A percentile compares a stretch with the other conserved stretches of the same genome.
phyloP scores from a whole-genome alignment of 1,140 invertebrate species.

The Drosophila sp. region DNA sequence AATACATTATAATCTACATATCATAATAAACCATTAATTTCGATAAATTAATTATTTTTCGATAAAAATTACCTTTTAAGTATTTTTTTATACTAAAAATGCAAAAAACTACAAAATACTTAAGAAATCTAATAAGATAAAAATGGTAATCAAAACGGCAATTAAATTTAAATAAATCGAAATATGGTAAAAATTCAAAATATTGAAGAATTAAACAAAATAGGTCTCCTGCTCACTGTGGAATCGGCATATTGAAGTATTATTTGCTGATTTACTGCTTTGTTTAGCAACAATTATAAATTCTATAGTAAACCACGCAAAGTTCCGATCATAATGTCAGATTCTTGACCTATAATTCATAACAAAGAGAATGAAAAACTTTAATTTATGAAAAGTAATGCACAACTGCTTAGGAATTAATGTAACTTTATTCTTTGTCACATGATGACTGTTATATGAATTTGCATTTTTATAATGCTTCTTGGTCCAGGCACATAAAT shows the following conservation, averaged over 20 bases:
- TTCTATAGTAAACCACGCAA: neutral
- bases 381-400: conserved; percentile 8
- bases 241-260: too few relatives aligned
- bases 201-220: too few relatives aligned
- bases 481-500: neutral
- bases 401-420: conserved; percentile 18
- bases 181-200: neutral
- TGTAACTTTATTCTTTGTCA: conserved; percentile 32
- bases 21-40: too few relatives aligned
- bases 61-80: too few relatives aligned
- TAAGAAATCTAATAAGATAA: too few relatives aligned
- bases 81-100: too few relatives aligned
- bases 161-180: too few relatives aligned
- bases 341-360: neutral
- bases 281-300: neutral
- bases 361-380: conserved; percentile 9
- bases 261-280: neutral
- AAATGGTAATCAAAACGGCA: too few relatives aligned
- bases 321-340: neutral
- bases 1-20: too few relatives aligned
- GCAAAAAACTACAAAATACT: too few relatives aligned
- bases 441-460: conserved; percentile 19
- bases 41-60: too few relatives aligned
- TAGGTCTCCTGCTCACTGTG: too few relatives aligned
- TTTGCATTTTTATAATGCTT: conserved; percentile 25